phyloP scores from a whole-genome alignment of 2,888 invertebrate species.

The Lepetodrilus schrolli region DNA sequence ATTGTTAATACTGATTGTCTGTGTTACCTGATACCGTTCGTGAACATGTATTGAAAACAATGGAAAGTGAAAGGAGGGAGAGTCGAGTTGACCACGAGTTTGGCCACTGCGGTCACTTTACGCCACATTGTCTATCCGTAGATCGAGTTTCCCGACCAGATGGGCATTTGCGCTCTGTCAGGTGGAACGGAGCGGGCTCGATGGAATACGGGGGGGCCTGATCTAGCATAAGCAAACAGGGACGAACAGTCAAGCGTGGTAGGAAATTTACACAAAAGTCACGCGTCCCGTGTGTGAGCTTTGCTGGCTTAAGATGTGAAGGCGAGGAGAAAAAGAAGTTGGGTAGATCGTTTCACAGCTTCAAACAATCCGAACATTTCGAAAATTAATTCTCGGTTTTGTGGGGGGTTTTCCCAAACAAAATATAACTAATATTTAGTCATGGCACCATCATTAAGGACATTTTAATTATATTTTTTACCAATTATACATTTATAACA shows the following conservation, averaged over 20 bases:
- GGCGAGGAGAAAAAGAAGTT: background rate
- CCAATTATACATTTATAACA: too few species aligned
- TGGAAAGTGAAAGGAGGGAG: background rate
- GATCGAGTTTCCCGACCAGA: conserved; percentile 13
- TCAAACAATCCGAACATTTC: too few species aligned
- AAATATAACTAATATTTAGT: too few species aligned
- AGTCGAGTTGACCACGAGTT: background rate
- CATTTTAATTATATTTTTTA: too few species aligned
- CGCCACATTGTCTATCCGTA: background rate
- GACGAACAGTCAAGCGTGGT: background rate
- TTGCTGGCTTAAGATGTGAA: background rate
- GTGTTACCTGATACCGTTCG: background rate
- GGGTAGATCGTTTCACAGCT: too few species aligned
- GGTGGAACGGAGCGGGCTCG: background rate
- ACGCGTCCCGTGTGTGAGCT: background rate
- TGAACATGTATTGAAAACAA: background rate
- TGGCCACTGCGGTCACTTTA: conserved; percentile 10
- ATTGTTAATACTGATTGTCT: background rate
- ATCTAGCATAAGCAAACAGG: background rate
- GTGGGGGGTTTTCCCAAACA: too few species aligned
- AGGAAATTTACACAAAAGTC: conserved; percentile 3
- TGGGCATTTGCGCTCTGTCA: background rate
- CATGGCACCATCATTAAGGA: too few species aligned
- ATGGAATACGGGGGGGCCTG: background rate
- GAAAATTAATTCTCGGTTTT: too few species aligned